Evolutionary conservation across 2,888 invertebrate species (phyloP), one percentile per base, ranked within the genome.

Genomic region (Dynastes hyllus): DNA sequence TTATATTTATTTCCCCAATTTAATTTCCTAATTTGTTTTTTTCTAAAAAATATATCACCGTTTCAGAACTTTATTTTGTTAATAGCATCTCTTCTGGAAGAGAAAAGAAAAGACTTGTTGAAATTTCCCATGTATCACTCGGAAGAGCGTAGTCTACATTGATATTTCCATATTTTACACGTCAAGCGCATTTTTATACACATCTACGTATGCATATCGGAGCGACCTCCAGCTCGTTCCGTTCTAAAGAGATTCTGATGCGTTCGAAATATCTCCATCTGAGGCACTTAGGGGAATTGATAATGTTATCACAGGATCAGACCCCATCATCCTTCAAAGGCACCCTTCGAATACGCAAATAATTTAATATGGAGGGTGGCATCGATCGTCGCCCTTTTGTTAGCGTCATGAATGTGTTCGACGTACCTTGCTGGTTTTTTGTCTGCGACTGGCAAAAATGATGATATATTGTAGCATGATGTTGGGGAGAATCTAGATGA

Each of bases 291-390:
- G 40, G 61, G 45, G 61, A 61, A 16, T 58, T 61, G 40, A 75
- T 75, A 75, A 75, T 61, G 16, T 75, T 61, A 51, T 69, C 51
- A 27, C 22, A 69, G 58, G 16, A 58, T 58, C 45, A 61, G 40
- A 27, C 45, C 11, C 27, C 40, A 11, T 61, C 40, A 32, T 50
- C 61, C 73, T 75, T 13, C 27, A 27, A 75, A 75, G 45, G 13
- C 45, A 40, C 73, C 45, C 73, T 75, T 40, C 61, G 61, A 61
- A 75, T 45, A 50, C 63, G 61, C 45, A 45, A 75, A 61, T 75
- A 75, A 75, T 75, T 75, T 75, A 75, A 75, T 61, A 75, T 61
- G 27, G 45, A 45, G 58, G 50, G 69, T n/a, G 51, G 50, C 51
- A 53, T 58, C 58, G 40, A 29, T 61, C 61, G 58, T 22, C 9